Base-by-base conservation (phyloP, 2,797 vertebrate genomes). In the Megalops cyprinoides region DNA sequence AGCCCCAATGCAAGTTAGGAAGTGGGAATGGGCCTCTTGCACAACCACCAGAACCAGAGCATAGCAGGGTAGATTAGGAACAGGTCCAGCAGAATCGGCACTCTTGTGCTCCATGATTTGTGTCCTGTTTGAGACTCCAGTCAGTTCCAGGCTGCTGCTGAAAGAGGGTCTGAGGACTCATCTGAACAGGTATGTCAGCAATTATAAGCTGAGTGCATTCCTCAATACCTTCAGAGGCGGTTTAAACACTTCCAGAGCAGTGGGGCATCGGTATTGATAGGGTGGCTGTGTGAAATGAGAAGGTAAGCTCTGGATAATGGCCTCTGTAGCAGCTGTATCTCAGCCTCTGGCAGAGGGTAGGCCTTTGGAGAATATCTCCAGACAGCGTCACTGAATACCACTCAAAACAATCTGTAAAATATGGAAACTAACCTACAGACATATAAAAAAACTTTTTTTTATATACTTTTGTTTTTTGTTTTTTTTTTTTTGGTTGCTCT, bases 401-500 rank as follows among this genome's bases (percentile, higher is more conserved):
- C 60, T 34, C 60, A 28, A 14, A 53, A 4, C 12, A 0, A 31
- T 8, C 60, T 14, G 6, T 34, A 65, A 65, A 4, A 31, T 34
- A 15, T 5, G 10, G 28, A 37, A 65, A 34, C 55, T 12, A 53
- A 18, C 12, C 10, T 10, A 65, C 10, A 2, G 12, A 37, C 60
- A 31, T 28, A 12, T 12, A 28, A 62, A 31, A 10, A 31, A 28
- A 14, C 15, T 34, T 28, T 65, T 4, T 37, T 14, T 65, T 9
- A 1, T 28, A n/a, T n/a, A n/a, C n/a, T n/a, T n/a, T n/a, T n/a
- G n/a, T n/a, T n/a, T n/a, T n/a, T n/a, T n/a, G n/a, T n/a, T 51
- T 74, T n/a, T n/a, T n/a, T n/a, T 51, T 74, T 74, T 80, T 42
- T 49, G 46, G 10, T 62, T 62, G 58, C 58, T 31, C 53, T 71